These are phyloP conservation scores for Siderastrea siderea DNA, from an alignment of 92 coral and sea anemone species.

Conservation along the genomic window DNA sequence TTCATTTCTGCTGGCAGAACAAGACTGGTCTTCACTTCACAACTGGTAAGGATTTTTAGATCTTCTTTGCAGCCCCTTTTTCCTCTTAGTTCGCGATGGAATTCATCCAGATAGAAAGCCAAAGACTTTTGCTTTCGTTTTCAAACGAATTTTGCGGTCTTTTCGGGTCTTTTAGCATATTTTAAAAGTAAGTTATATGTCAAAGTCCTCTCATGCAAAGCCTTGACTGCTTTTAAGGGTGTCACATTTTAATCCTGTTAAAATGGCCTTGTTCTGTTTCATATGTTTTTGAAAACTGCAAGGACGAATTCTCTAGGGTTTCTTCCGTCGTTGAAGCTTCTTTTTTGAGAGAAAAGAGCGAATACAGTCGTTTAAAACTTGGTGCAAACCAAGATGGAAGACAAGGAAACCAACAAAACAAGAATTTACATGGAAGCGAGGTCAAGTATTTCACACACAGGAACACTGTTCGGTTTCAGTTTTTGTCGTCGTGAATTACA, in stretches of 20 bases:
- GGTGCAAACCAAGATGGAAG: conserved; percentile 35
- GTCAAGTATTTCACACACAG: conserved; percentile 79
- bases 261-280: conserved; percentile 30
- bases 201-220: conserved; percentile 39
- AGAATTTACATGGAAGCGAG: conserved; percentile 65
- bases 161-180: conserved; percentile 49
- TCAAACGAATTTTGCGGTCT: conserved; percentile 53
- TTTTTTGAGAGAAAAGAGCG: conserved; percentile 5
- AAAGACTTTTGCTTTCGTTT: conserved; percentile 36
- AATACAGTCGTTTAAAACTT: conserved; percentile 30
- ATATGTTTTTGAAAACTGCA: conserved; percentile 16
- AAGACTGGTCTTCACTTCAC: conserved; percentile 75
- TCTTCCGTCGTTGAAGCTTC: background rate
- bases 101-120: conserved; percentile 18
- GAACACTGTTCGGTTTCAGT: conserved; percentile 41
- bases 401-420: conserved; percentile 75
- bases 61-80: conserved; percentile 67
- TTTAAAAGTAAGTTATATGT: conserved; percentile 52
- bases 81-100: conserved; percentile 24
- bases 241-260: conserved; percentile 48
- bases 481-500: conserved; percentile 31
- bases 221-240: conserved; percentile 45
- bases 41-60: conserved; percentile 88
- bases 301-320: conserved; percentile 3
- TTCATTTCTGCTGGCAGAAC: conserved; percentile 81